Base-by-base conservation (phyloP, 92 coral and sea anemone species). In the Epizoanthus stellaris region DNA sequence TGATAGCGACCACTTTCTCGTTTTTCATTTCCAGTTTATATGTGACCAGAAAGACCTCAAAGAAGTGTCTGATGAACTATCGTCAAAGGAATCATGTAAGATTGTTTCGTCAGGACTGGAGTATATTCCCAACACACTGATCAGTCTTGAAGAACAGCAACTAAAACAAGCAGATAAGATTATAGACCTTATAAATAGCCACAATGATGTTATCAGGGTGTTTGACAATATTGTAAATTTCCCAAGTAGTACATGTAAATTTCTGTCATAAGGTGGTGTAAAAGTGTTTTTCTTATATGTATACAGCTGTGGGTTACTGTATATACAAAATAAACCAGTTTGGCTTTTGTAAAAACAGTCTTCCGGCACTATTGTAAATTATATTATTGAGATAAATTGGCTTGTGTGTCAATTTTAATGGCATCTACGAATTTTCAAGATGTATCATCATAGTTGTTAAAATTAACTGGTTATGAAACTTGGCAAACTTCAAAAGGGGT, bases 241-340 rank as follows among this genome's bases (percentile, higher is more conserved):
- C 72, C 95, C 95, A 64, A 97, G 93, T 91, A 72, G 83, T 8
- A 97, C 98, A 1, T 97, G 98, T 89, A 94, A 97, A 88, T 82
- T 88, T 69, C 61, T 65, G 19, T 80, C 60, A 47, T 79, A 67
- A 63, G 10, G 14, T 52, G 15, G 12, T 2, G 15, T 52, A 52
- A 52, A 52, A 52, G 11, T 11, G 56, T 7, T 52, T 52, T 52
- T 52, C 14, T 9, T 52, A 12, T 7, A 52, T 30, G 36, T 30
- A 30, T 30, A 1, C 36, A 30, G 36, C 36, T 30, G 36, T 30
- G 36, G 36, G 36, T 30, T 30, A 30, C 2, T 30, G 36, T 30
- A 30, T 30, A 30, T 30, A 30, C 36, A 52, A 52, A 52, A 52
- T 52, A 52, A 52, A 52, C 5, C 56, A 52, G 56, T 52, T 52